Evolutionary conservation across 1,140 invertebrate species (phyloP), one percentile per base, ranked within the genome.

Genomic region (Temnothorax longispinosus): DNA sequence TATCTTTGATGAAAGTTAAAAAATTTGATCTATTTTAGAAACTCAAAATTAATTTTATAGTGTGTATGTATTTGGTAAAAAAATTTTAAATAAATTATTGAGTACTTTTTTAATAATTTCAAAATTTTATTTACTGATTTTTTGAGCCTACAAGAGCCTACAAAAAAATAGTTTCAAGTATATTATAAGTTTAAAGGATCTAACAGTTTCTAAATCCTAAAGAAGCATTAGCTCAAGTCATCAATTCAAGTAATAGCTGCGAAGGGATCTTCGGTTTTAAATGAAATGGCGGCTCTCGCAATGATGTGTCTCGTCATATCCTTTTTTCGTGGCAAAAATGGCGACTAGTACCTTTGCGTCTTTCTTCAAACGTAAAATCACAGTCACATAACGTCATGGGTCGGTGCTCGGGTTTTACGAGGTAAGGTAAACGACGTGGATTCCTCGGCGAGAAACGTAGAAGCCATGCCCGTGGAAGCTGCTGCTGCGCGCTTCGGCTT

Each of bases 321-420:
- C 18, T 47, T 50, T 32, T 13, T 27, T 44, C 4, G n/a, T n/a
- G 13, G 69, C 69, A 35, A 74, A 82, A 82, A 58, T 74, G 32
- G 0, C 64, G 50, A 54, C 52, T 0, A 27, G 41, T 44, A 44
- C 13, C 54, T 21, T 60, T 6, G 21, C 11, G n/a, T 47, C 54
- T n/a, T 84, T 75, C 35, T 76, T 60, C 62, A 56, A 65, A 69
- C 38, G 54, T 80, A 81, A 88, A 74, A 65, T 52, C 60, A 44
- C 11, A 38, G 71, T 87, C 76, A 86, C 82, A 84, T 89, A 74
- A 32, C 38, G 69, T 60, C 69, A 60, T 27, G 69, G 54, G 41
- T 62, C 38, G 10, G 13, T 41, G 54, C 52, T 47, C 58, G 32
- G 3, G 27, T 89, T 89, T 89, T 81, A 89, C 88, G 88, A 89